Base-by-base conservation (phyloP, 2,797 vertebrate species). In the Hozukius guyotensis region DNA sequence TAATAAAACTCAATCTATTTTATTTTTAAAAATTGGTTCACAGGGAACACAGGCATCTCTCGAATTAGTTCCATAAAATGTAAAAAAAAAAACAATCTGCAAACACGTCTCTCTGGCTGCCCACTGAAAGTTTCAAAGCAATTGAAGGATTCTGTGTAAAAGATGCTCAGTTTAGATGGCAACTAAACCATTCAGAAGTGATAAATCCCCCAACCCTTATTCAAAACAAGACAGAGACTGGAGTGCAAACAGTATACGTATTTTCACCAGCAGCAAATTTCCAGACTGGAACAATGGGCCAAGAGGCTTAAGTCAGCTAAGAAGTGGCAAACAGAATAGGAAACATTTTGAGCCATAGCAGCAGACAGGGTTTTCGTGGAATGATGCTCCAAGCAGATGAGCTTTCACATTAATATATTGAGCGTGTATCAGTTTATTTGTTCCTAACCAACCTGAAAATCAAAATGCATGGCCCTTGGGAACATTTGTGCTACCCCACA, bases 221-320 rank as follows among this genome's bases (percentile, higher is more conserved):
- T 90, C 77, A 85, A 87, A 86, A 79, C 78, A 38, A 87, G 61
- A 70, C 70, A 8, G 8, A 83, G 71, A 72, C 65, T 34, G 14
- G 20, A 83, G 74, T 72, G 62, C 60, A 85, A 83, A 86, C 61
- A 80, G 32, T 46, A 3, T 31, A 60, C 69, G 56, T 62, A 29
- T 80, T 81, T 36, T 80, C 75, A 78, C 56, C 69, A 80, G 77
- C 70, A 31, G 64, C 65, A 64, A 65, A 77, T 83, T 74, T 80
- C 59, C 81, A 80, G 78, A 87, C 82, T 88, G 85, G 79, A 88
- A 89, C 82, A 85, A 72, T 84, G 75, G 80, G 72, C 75, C 84
- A 80, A 69, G 72, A 87, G 72, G 81, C 86, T 88, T 83, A 80
- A 84, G 62, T 82, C 69, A 34, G 55, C 82, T 83, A 72, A 89